Evolutionary conservation across 1,140 invertebrate genomes (phyloP), one percentile per base, ranked within the genome.

Genomic region (Contarinia nasturtii): DNA sequence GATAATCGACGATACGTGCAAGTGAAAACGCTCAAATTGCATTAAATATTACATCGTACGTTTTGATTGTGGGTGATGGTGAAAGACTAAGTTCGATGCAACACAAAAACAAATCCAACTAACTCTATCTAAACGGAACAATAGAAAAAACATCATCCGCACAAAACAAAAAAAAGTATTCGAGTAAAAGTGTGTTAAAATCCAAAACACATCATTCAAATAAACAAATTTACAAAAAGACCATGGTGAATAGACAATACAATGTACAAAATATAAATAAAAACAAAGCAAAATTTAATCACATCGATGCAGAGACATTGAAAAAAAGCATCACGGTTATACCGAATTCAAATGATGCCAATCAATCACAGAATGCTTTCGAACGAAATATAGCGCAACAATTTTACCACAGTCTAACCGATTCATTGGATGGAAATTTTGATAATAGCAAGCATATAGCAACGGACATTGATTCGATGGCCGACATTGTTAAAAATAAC

Each of bases 181-280:
- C 3, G 10, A 27, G 27, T n/a, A 27, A 27, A 27, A 27, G 27
- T 27, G 27, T 27, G n/a, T n/a, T n/a, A 27, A 27, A 27, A 10
- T n/a, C n/a, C n/a, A 27, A 10, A 5, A 10, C 27, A 27, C 27
- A n/a, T 27, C 27, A 27, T 27, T 27, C 10, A 27, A 27, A 27
- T 27, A 5, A n/a, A n/a, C n/a, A 27, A 27, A 27, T 27, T 27
- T 27, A 27, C 3, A 27, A 27, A 27, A 27, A 40, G 18, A 45
- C 19, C 11, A 46, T 46, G 45, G 45, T 46, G 34, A 46, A 46
- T 20, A 46, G 36, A 46, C 45, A 46, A 27, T 46, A 46, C 19
- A 36, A 11, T 19, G 21, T 46, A 12, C 45, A 46, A n/a, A 34
- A 18, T 33, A 3, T 18, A 38, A 8, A 37, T 11, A 46, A 46